Conservation (phyloP, 2,113 vertebrate genomes). For the Cricetomys ansorgei region DNA sequence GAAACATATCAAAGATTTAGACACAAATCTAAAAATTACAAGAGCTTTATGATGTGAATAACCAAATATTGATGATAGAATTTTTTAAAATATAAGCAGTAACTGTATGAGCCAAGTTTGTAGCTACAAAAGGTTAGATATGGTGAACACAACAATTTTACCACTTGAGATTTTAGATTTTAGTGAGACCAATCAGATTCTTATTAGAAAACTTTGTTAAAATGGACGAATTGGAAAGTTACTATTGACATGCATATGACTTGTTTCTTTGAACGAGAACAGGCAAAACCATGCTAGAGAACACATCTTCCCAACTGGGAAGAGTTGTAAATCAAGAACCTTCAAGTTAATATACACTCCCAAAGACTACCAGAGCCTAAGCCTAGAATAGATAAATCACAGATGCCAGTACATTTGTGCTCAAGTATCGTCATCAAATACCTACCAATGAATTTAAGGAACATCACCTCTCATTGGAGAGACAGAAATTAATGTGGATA, state of each 20-base stretch:
- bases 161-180: not conserved
- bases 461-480: not conserved
- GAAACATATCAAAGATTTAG: not conserved
- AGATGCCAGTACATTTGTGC: not conserved
- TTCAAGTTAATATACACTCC: not conserved
- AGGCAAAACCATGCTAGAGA: not conserved
- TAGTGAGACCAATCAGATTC: not conserved
- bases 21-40: not conserved
- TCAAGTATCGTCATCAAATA: not conserved
- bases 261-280: not conserved
- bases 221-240: not conserved
- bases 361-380: not conserved
- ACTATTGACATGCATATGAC: not conserved
- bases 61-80: not conserved
- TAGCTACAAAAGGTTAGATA: not conserved
- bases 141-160: not conserved
- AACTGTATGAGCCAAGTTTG: not conserved
- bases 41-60: not conserved
- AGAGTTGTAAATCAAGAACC: not conserved
- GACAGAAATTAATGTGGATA: not conserved
- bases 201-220: not conserved
- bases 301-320: not conserved
- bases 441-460: not conserved
- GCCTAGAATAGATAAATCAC: not conserved
- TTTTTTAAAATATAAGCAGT: not conserved